phyloP scores from a whole-genome alignment of 2,113 vertebrate genomes.

The Tiliqua scincoides region DNA sequence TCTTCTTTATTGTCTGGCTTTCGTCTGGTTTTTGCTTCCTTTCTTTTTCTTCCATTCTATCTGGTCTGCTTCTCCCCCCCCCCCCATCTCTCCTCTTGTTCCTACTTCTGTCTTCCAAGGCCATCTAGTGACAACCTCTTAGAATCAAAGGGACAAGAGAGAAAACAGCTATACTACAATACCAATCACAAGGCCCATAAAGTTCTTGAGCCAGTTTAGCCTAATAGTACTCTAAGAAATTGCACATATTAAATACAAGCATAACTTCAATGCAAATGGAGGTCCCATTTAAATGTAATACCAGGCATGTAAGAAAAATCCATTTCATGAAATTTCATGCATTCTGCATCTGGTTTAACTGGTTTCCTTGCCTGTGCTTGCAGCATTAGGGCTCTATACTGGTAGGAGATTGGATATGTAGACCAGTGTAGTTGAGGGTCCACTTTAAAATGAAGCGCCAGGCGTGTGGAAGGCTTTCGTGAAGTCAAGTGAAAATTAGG shows the following conservation, averaged over 20 bases:
- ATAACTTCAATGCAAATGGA: background rate
- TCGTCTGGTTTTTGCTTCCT: too few species aligned
- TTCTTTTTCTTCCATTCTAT: too few species aligned
- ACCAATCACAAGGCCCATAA: background rate
- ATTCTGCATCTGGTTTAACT: background rate
- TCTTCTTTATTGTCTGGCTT: too few species aligned
- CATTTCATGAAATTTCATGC: background rate
- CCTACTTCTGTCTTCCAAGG: too few species aligned
- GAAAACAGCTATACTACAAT: too few species aligned
- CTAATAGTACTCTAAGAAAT: background rate
- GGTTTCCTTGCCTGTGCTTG: background rate
- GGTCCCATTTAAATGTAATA: background rate
- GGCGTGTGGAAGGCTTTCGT: background rate
- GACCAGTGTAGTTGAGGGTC: background rate
- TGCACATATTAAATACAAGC: background rate
- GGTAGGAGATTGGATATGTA: background rate
- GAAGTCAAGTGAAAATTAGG: constrained; percentile 11
- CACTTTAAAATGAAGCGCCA: background rate
- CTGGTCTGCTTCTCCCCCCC: too few species aligned
- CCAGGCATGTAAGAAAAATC: too few species aligned
- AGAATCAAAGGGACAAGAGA: too few species aligned
- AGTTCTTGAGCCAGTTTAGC: background rate
- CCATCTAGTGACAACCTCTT: too few species aligned
- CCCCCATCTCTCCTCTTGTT: too few species aligned
- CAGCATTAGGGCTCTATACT: background rate